Conservation (phyloP, 2,113 vertebrate genomes). For the human (Homo sapiens) region GRCh38 chr12:126515501-126516000, state of each 20-base stretch:
- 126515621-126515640: not conserved
- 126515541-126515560: not conserved
- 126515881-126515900: not conserved
- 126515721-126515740: not conserved
- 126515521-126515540: not conserved
- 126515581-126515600: no score
- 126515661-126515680: not conserved
- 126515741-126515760: not conserved
- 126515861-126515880: not conserved
- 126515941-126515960: not conserved
- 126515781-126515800: not conserved
- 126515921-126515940: not conserved
- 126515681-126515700: not conserved
- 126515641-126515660: not conserved
- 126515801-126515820: no score
- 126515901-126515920: not conserved
- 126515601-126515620: not conserved
- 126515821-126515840: no score
- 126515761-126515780: not conserved
- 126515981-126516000: not conserved
- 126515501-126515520: not conserved
- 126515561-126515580: not conserved
- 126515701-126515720: not conserved
- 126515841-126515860: not conserved
- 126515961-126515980: not conserved